Evolutionary conservation across 2,888 invertebrate species (phyloP), one percentile per base, ranked within the genome.

Genomic region (Tryphoninae sp.): DNA sequence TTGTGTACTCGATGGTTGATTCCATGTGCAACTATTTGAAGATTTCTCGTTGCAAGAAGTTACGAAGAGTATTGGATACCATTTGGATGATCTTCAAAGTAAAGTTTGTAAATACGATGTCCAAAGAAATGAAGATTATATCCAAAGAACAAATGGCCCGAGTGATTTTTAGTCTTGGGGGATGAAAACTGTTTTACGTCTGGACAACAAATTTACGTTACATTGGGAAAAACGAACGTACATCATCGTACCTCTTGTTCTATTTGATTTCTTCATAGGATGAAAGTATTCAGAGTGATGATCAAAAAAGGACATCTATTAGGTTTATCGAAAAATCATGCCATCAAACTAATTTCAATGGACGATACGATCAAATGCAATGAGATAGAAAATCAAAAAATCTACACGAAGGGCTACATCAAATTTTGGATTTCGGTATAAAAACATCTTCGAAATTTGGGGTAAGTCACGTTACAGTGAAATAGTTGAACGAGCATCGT

Each of bases 381-480:
- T 53, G 16, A 16, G 7, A 8, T 55, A 9, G 22, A 55, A 4
- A 16, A 19, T 7, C 9, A n/a, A 19, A 19, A 55, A 19, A 8
- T 55, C 7, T 55, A 55, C 22, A n/a, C 55, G 19, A 55, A 55
- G 55, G 19, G 55, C 55, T n/a, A 13, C 51, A 51, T 51, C 55
- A 22, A 55, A 19, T 55, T 7, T 9, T 55, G 19, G 9, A 55
- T 8, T 55, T 55, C 7, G 8, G 19, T 1, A 22, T 55, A 9
- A 19, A 55, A 19, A 19, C 1, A 22, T 16, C 9, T 45, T 51
- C 51, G 16, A 55, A 8, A 55, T 55, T 55, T 22, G 55, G 45
- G 45, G 19, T 19, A 45, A 55, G 7, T 55, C 55, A 55, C 8
- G 8, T 55, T 16, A 55, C 55, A 22, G 9, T 22, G 22, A 19